A percentile compares a stretch with the other conserved stretches of the same genome.
phyloP scores from a whole-genome alignment of 2,888 invertebrate genomes.

The Phrixothrix hirtus region DNA sequence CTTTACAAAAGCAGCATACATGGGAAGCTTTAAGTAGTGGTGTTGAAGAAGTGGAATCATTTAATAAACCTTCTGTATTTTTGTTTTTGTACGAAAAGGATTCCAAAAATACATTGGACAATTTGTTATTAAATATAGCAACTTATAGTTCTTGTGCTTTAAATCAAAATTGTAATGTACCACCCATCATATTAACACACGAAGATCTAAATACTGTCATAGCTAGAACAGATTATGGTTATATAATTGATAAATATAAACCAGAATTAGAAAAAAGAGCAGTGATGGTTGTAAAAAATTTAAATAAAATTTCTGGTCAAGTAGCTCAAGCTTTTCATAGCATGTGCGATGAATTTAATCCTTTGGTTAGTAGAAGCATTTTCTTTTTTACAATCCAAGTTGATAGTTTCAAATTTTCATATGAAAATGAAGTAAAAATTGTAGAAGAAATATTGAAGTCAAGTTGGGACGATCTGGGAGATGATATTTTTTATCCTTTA shows the following conservation, averaged over 20 bases:
- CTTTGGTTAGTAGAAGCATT: constrained; percentile 53
- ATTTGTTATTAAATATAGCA: constrained; percentile 48
- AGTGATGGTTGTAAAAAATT: constrained; percentile 50
- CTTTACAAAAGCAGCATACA: constrained; percentile 47
- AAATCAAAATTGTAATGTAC: constrained; percentile 35
- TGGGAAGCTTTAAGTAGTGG: constrained; percentile 50
- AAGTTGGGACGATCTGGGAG: constrained; percentile 51
- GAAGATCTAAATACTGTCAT: constrained; percentile 44
- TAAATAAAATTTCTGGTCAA: constrained; percentile 50
- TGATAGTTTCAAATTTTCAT: constrained; percentile 35
- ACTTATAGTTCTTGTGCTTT: constrained; percentile 44
- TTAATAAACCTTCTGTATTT: constrained; percentile 51
- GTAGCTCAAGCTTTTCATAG: constrained; percentile 60
- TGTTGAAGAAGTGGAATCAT: constrained; percentile 44
- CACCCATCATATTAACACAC: constrained; percentile 42
- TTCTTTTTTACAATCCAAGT: constrained; percentile 57
- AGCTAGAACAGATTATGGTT: constrained; percentile 44
- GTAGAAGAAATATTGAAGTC: constrained; percentile 49
- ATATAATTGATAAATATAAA: constrained; percentile 42
- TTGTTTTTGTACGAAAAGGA: constrained; percentile 51
- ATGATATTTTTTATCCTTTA: constrained; percentile 56
- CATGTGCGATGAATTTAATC: constrained; percentile 61
- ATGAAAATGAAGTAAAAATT: constrained; percentile 38
- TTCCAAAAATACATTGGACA: constrained; percentile 36
- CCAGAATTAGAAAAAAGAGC: constrained; percentile 40